phyloP scores from a whole-genome alignment of 2,888 invertebrate genomes.

The Orchesella flavescens region DNA sequence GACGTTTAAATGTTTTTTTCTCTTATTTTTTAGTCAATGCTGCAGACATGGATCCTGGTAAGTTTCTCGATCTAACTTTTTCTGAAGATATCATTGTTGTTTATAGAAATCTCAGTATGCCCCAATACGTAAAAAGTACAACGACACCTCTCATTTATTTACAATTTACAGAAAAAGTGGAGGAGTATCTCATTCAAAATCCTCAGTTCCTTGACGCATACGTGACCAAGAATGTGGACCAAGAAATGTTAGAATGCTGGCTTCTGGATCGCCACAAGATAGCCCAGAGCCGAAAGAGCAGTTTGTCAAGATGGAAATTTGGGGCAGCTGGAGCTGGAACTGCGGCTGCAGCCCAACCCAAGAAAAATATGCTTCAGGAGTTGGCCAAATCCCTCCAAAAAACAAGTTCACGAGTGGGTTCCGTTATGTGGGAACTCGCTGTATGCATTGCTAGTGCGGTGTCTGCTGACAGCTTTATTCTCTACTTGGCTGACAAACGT shows the following conservation, averaged over 20 bases:
- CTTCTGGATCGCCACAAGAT: constrained; percentile 78
- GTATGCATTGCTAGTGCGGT: constrained; percentile 81
- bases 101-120: background rate
- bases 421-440: constrained; percentile 81
- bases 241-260: constrained; percentile 81
- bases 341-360: constrained; percentile 27
- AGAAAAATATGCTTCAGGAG: constrained; percentile 74
- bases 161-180: constrained; percentile 74
- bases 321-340: constrained; percentile 58
- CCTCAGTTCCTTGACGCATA: constrained; percentile 81
- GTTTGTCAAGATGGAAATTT: constrained; percentile 76
- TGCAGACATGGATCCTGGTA: constrained; percentile 62
- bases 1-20: background rate
- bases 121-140: too few relatives aligned
- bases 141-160: background rate
- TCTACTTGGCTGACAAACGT: constrained; percentile 77
- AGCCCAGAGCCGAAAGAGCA: constrained; percentile 77
- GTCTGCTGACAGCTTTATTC: constrained; percentile 80
- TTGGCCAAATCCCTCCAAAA: constrained; percentile 79
- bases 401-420: constrained; percentile 78
- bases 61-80: background rate
- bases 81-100: background rate
- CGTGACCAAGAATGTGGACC: constrained; percentile 79
- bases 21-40: constrained; percentile 40
- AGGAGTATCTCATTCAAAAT: constrained; percentile 78